Evolutionary conservation across 2,888 invertebrate genomes (phyloP), one percentile per base, ranked within the genome.

Genomic region (Aporophyla nigra): DNA sequence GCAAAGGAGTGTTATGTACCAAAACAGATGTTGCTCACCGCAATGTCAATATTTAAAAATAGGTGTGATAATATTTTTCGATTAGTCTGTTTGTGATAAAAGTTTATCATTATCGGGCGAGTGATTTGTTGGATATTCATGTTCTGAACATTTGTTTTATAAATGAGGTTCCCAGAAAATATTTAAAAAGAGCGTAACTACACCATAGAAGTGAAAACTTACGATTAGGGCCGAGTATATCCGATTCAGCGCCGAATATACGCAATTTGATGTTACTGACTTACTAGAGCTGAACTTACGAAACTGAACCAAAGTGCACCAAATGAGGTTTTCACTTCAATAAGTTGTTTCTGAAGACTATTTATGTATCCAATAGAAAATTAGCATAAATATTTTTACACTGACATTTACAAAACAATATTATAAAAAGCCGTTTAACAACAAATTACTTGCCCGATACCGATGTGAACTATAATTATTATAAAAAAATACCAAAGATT

Each of bases 31-130:
- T 76, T 80, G 83, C 83, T 85, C 81, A 84, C 75, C 75, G 74
- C 69, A 72, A 72, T 59, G 76, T 87, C 83, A 86, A 88, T 86
- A 79, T 80, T 62, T 67, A 80, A 54, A 76, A 61, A 61, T 86
- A 78, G 61, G 63, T 78, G 77, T 78, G 78, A 76, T 78, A 59
- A 80, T 88, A 84, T 88, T 85, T 88, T 87, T 85, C 62, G 67
- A 88, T 68, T 72, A 71, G 78, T 77, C 73, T 82, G 77, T 86
- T 86, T 67, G 59, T 43, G 58, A 61, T 54, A 68, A n/a, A 46
- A 54, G 16, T 14, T 14, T n/a, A 59, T 54, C 10, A 14, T 24
- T 80, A 43, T 59, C 21, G 21, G 58, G 24, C 43, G n/a, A 40
- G 43, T 6, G 3, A 56, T 54, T 61, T 33, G 33, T n/a, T 72